Conservation (phyloP, 2,888 invertebrate genomes). For the Dolichomitus sp. region DNA sequence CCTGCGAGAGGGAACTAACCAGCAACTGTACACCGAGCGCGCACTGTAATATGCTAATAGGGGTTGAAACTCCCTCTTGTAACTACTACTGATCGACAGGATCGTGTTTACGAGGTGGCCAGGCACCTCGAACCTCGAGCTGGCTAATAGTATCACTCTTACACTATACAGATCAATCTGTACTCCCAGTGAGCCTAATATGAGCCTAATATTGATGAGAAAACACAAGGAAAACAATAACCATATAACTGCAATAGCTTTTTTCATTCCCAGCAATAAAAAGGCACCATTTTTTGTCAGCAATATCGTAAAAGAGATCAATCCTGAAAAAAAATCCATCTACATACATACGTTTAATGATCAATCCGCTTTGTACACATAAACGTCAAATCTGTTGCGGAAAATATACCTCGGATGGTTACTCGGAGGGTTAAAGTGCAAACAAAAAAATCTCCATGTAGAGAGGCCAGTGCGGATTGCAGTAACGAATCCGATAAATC, state of each 20-base stretch:
- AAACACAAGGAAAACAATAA: background rate
- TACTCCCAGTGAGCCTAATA: background rate
- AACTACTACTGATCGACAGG: constrained; percentile 70
- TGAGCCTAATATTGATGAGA: constrained; percentile 12
- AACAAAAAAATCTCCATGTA: constrained; percentile 49
- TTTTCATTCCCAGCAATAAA: background rate
- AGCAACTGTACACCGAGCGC: constrained; percentile 48
- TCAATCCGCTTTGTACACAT: constrained; percentile 4
- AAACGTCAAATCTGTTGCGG: constrained; percentile 18
- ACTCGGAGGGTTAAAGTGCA: constrained; percentile 46
- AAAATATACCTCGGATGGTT: constrained; percentile 13
- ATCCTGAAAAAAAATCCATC: constrained; percentile 1
- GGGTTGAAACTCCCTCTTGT: constrained; percentile 71
- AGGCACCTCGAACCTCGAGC: constrained; percentile 48
- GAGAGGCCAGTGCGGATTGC: constrained; percentile 50
- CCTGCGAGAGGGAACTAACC: constrained; percentile 32
- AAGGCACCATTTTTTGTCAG: background rate
- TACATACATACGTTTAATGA: background rate
- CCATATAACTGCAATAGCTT: too few species aligned
- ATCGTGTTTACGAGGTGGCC: constrained; percentile 74
- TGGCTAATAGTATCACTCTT: constrained; percentile 32
- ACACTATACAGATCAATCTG: constrained; percentile 10
- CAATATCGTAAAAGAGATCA: background rate
- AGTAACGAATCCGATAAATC: constrained; percentile 65
- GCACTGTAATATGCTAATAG: constrained; percentile 78